Evolutionary conservation across 2,113 vertebrate species (phyloP).

Genomic region (Laticauda laticaudata): DNA sequence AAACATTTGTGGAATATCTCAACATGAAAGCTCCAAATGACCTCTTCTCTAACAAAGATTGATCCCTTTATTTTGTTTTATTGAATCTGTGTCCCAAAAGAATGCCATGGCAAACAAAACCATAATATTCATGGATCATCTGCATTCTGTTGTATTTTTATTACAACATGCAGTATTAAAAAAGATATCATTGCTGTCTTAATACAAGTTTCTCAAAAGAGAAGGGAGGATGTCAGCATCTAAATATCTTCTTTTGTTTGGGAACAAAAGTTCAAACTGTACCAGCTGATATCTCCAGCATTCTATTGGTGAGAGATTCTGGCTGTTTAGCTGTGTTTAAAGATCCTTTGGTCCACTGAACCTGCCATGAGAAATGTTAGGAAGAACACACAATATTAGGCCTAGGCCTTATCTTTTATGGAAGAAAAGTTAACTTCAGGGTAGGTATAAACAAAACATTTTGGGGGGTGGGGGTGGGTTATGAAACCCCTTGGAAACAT

Average conservation of each 20-base stretch:
- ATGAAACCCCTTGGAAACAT: not conserved
- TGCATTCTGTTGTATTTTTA: not conserved
- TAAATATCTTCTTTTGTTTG: not conserved
- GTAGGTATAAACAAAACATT: not conserved
- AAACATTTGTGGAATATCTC: constrained; percentile 4
- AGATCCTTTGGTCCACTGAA: not conserved
- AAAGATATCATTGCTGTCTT: not conserved
- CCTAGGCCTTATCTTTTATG: not conserved
- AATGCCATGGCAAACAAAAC: constrained; percentile 11
- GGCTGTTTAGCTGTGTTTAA: not conserved
- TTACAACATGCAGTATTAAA: not conserved
- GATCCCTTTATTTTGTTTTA: not conserved
- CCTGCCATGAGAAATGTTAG: not conserved
- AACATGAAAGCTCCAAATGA: not conserved
- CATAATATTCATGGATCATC: not conserved
- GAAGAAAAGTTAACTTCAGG: not conserved
- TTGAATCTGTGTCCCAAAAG: not conserved
- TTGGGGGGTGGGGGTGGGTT: not conserved
- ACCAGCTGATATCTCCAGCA: not conserved
- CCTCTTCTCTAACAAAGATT: not conserved
- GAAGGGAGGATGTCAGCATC: not conserved
- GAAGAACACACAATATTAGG: not conserved
- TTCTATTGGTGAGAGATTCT: not conserved
- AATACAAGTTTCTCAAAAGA: not conserved
- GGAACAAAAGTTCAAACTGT: not conserved